A percentile compares a stretch with the other conserved stretches of the same genome.
Evolutionary conservation across 2,113 vertebrate genomes (phyloP).

Genomic region (Sclerurus mexicanus): DNA sequence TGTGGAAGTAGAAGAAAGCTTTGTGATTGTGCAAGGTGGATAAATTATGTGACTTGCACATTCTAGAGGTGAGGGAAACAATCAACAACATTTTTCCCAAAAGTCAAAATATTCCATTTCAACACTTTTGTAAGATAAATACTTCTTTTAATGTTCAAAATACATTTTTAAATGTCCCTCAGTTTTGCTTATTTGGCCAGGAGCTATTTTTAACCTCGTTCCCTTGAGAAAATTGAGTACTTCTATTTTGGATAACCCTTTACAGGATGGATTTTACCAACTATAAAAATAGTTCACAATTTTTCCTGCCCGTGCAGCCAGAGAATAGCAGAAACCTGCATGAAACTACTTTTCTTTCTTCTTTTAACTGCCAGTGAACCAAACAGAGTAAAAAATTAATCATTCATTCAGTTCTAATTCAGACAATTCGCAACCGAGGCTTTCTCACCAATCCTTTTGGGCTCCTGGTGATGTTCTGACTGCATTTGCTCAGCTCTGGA

Average conservation of each 20-base stretch:
- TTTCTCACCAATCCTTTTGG: not conserved
- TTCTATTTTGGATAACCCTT: not conserved
- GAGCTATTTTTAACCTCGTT: not conserved
- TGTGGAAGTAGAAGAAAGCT: not conserved
- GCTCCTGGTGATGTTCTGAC: not conserved
- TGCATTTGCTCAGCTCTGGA: not conserved
- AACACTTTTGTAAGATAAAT: not conserved
- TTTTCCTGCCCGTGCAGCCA: not conserved
- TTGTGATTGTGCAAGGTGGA: not conserved
- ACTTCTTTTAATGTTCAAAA: not conserved
- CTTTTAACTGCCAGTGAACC: not conserved
- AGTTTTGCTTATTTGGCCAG: not conserved
- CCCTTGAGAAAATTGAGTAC: not conserved
- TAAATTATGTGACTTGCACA: not conserved
- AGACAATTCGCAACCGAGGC: not conserved
- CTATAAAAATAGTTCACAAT: not conserved
- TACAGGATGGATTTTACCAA: not conserved
- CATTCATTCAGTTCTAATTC: not conserved
- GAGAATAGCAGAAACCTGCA: not conserved
- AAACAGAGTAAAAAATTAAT: not conserved
- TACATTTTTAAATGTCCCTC: not conserved
- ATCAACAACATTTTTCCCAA: not conserved
- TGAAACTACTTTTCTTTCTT: not conserved
- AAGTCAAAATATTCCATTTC: not conserved
- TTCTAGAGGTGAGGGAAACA: not conserved